Conservation (phyloP, 2,113 vertebrate species). For the Acinonyx jubatus region DNA sequence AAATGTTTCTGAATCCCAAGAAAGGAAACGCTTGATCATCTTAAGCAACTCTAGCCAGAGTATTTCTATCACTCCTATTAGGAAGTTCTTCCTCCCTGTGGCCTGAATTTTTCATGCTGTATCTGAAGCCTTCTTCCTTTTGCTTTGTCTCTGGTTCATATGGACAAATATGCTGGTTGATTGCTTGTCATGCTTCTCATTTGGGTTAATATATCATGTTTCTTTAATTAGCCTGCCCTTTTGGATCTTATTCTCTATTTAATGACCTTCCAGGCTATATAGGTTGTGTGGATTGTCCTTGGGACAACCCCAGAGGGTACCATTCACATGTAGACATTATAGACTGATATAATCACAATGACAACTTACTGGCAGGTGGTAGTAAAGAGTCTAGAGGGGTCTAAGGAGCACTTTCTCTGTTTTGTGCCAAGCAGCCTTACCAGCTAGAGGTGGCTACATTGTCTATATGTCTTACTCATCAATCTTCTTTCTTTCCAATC, state of each 20-base stretch:
- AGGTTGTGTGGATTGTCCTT: not conserved
- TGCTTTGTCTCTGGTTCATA: not conserved
- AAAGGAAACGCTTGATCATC: not conserved
- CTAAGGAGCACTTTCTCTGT: not conserved
- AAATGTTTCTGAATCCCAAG: not conserved
- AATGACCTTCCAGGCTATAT: not conserved
- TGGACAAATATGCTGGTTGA: not conserved
- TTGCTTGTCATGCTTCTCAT: not conserved
- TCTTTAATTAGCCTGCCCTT: not conserved
- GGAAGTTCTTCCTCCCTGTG: not conserved
- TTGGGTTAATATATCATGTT: not conserved
- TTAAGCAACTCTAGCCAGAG: not conserved
- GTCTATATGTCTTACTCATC: not conserved
- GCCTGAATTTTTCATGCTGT: not conserved
- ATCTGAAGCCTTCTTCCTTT: not conserved
- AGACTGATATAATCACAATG: not conserved
- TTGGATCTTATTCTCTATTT: slow-evolving; percentile 7
- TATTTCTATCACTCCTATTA: not conserved
- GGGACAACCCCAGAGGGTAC: not conserved
- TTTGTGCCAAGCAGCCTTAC: not conserved
- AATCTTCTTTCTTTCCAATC: not conserved
- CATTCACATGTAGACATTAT: not conserved
- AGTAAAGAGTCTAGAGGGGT: not conserved
- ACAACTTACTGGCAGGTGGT: not conserved
- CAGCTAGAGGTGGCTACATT: not conserved